Evolutionary conservation across 2,113 vertebrate species (phyloP).

Genomic region (Ceyx cyanopectus): DNA sequence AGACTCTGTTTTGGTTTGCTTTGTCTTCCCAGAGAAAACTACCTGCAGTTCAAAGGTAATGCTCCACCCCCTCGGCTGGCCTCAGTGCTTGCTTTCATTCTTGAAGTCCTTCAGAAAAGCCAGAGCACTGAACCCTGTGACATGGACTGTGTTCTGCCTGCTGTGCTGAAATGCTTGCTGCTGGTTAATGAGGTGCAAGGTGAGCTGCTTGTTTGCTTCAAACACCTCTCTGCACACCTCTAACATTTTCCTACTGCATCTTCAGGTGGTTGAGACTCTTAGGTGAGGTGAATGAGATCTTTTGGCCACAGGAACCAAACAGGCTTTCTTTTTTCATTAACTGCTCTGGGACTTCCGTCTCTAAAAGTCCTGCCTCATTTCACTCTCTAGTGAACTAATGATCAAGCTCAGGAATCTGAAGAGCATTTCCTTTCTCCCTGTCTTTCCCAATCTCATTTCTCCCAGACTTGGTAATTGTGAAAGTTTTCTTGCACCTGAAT

Average conservation of each 20-base stretch:
- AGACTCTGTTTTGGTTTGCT: conserved; percentile 20
- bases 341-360: not conserved
- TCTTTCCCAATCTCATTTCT: not conserved
- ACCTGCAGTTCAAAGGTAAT: conserved; percentile 88
- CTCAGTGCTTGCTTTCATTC: conserved; percentile 83
- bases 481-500: not conserved
- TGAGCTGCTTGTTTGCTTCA: conserved; percentile 65
- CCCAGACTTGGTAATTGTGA: not conserved
- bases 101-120: conserved; percentile 85
- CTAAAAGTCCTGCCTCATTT: not conserved
- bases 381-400: not conserved
- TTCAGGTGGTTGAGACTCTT: not conserved
- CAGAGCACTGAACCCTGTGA: conserved; percentile 77
- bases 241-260: not conserved
- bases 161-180: conserved; percentile 86
- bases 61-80: conserved; percentile 86
- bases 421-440: not conserved
- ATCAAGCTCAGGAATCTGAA: not conserved
- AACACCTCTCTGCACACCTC: not conserved
- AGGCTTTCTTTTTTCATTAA: not conserved
- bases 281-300: not conserved
- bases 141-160: conserved; percentile 79
- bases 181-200: conserved; percentile 91
- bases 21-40: conserved; percentile 83
- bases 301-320: not conserved